Percentiles rank a stretch among this genome's conserved stretches.
phyloP scores from a whole-genome alignment of 1,140 invertebrate species.

The Vanessa tameamea region DNA sequence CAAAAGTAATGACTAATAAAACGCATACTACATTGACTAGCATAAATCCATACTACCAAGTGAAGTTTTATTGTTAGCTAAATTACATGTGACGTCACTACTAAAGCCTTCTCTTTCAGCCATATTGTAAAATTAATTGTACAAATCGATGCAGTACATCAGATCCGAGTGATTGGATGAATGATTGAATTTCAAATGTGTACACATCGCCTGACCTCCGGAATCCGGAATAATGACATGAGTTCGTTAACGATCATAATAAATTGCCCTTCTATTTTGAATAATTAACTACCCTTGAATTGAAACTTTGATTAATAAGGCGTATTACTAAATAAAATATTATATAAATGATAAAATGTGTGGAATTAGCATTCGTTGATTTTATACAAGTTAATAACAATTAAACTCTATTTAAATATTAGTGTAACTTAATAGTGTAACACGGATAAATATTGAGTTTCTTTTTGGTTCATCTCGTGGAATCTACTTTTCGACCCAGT shows the following conservation, averaged over 20 bases:
- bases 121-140: not conserved
- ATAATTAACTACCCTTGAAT: not conserved
- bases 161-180: not conserved
- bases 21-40: no score
- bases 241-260: constrained; percentile 6
- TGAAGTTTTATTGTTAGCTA: not conserved
- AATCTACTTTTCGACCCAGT: no score
- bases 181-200: constrained; percentile 7
- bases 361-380: no score
- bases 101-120: not conserved
- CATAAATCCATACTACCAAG: no score
- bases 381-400: no score
- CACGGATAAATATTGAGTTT: no score
- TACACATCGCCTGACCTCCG: constrained; percentile 2
- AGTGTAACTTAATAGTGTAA: no score
- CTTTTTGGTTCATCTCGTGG: no score
- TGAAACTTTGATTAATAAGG: not conserved
- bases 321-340: no score
- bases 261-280: not conserved
- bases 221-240: not conserved
- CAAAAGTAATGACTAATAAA: no score
- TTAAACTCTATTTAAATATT: no score
- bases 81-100: not conserved
- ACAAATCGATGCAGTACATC: not conserved
- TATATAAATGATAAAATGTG: no score